A percentile compares a stretch with the other conserved stretches of the same genome.
phyloP scores from a whole-genome alignment of 2,888 invertebrate species.

The Epistrophella euchroma region DNA sequence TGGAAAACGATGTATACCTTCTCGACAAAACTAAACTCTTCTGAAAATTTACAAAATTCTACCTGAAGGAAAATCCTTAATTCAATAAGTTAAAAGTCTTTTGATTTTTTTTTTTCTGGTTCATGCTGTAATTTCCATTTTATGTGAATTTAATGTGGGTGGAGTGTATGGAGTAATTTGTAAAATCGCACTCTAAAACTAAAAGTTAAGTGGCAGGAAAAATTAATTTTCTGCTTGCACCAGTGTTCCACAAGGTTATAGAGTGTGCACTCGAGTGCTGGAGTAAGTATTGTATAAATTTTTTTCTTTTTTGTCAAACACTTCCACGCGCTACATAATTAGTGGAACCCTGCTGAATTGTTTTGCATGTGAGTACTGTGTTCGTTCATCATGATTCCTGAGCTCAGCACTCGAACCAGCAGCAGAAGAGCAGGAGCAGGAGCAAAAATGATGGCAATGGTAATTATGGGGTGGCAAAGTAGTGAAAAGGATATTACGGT shows the following conservation, averaged over 20 bases:
- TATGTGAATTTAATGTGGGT: not conserved
- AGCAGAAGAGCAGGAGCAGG: not conserved
- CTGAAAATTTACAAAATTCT: not conserved
- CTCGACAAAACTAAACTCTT: slow-evolving; percentile 13
- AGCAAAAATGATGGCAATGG: slow-evolving; percentile 16
- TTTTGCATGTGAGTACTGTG: slow-evolving; percentile 52
- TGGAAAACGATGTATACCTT: not conserved
- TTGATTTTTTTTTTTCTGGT: slow-evolving; percentile 2
- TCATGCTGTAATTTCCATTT: not conserved
- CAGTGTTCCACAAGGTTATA: slow-evolving; percentile 8
- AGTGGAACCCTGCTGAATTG: slow-evolving; percentile 29
- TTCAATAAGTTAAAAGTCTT: slow-evolving; percentile 18
- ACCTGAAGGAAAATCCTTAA: slow-evolving; percentile 30
- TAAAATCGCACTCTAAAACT: slow-evolving; percentile 40
- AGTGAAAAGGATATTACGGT: slow-evolving; percentile 8
- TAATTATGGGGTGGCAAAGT: slow-evolving; percentile 53
- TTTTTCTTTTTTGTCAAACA: slow-evolving; percentile 20
- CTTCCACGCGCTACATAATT: slow-evolving; percentile 37
- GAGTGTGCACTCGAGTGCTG: slow-evolving; percentile 13
- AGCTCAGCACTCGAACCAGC: not conserved
- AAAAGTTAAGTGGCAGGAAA: slow-evolving; percentile 58
- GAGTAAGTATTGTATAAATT: slow-evolving; percentile 25
- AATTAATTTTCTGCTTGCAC: slow-evolving; percentile 46
- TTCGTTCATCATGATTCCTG: slow-evolving; percentile 17
- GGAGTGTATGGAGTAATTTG: slow-evolving; percentile 21